These are phyloP conservation scores for Ormyrus thymus DNA, from an alignment of 2,888 invertebrate genomes.

Conservation along the genomic window DNA sequence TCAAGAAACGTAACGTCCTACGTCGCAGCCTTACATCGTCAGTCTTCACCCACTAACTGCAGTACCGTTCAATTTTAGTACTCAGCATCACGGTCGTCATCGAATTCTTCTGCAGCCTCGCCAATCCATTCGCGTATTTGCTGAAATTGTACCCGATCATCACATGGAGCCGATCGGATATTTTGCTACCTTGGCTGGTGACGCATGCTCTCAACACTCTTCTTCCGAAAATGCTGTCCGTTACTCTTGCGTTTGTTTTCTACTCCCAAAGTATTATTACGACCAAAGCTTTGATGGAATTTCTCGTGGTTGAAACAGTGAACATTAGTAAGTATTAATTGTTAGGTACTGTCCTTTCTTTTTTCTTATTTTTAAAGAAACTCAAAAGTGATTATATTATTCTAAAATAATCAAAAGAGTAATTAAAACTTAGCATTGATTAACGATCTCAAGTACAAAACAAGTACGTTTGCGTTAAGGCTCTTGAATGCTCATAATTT, in stretches of 20 bases:
- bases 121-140: conserved; percentile 63
- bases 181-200: conserved; percentile 69
- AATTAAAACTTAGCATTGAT: too few species aligned
- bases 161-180: conserved; percentile 63
- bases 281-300: conserved; percentile 60
- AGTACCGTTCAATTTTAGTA: conserved; percentile 58
- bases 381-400: not conserved
- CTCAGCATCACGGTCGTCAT: conserved; percentile 64
- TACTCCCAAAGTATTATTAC: conserved; percentile 61
- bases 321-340: conserved; percentile 60
- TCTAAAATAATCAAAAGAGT: too few species aligned
- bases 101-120: conserved; percentile 63
- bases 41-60: not conserved
- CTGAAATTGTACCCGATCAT: conserved; percentile 68
- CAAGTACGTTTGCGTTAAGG: too few species aligned
- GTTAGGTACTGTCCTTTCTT: too few species aligned
- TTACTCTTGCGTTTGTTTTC: conserved; percentile 60
- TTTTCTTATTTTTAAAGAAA: too few species aligned
- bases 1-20: conserved; percentile 36
- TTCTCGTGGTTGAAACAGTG: conserved; percentile 62
- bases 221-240: conserved; percentile 63
- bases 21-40: too few species aligned
- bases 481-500: not conserved
- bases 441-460: too few species aligned
- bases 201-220: conserved; percentile 66